Evolutionary conservation across 37 sponge, comb jelly and placozoan genomes (phyloP).

Genomic region (Aplysina aerophoba): DNA sequence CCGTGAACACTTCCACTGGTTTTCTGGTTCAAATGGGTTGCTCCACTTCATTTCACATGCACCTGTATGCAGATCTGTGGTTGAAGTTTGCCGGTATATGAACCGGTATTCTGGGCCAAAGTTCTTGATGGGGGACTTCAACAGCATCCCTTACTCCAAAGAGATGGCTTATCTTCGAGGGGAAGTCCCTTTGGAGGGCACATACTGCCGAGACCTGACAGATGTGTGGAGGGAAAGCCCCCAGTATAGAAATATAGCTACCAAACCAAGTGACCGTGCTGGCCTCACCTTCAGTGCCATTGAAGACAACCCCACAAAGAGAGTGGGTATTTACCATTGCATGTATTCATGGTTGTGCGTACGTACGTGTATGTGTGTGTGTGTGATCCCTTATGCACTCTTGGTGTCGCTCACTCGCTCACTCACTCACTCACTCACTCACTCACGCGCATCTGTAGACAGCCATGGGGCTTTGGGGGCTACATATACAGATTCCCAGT

Average conservation of each 20-base stretch:
- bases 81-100: conserved; percentile 60
- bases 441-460: no score
- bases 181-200: conserved; percentile 35
- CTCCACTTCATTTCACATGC: no score
- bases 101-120: conserved; percentile 31
- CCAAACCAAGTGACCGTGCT: not conserved
- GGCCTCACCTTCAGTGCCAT: conserved; percentile 68
- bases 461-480: no score
- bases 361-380: not conserved
- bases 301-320: conserved; percentile 27
- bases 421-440: no score
- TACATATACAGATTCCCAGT: no score
- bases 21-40: no score
- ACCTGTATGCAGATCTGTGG: conserved; percentile 59
- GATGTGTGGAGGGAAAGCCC: conserved; percentile 57
- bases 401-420: no score
- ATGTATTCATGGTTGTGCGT: not conserved
- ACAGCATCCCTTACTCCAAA: conserved; percentile 66
- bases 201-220: conserved; percentile 5
- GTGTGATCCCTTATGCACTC: not conserved
- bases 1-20: no score
- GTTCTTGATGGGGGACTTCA: conserved; percentile 83
- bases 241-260: not conserved
- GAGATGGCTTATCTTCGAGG: conserved; percentile 64
- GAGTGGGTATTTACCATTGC: conserved; percentile 36